phyloP scores from a whole-genome alignment of 2,888 invertebrate genomes.

The Pardosa pseudoannulata region DNA sequence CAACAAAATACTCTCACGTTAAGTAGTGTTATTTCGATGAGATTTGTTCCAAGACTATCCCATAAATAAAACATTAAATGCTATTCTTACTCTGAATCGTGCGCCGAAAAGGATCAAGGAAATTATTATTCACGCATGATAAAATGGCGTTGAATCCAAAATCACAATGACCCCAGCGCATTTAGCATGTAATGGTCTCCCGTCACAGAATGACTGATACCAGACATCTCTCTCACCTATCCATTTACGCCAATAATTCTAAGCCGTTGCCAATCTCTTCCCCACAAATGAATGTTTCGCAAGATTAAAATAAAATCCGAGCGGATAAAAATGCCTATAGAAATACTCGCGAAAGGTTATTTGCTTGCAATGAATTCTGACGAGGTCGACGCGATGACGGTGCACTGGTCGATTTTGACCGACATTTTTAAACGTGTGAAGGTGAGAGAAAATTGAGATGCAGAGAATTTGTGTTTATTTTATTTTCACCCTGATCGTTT shows the following conservation, averaged over 20 bases:
- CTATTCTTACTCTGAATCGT: too few relatives aligned
- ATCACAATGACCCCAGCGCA: too few relatives aligned
- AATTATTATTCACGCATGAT: too few relatives aligned
- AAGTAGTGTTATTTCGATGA: too few relatives aligned
- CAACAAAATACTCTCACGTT: too few relatives aligned
- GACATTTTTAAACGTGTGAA: conserved; percentile 26
- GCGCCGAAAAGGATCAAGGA: too few relatives aligned
- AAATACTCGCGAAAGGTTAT: conserved; percentile 6
- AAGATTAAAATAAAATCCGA: neutral
- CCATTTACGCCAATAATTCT: conserved; percentile 24
- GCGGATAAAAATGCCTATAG: neutral
- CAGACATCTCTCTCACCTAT: neutral
- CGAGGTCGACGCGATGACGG: conserved; percentile 8
- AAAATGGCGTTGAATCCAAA: too few relatives aligned
- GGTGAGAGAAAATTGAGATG: conserved; percentile 1
- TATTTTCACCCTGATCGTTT: conserved; percentile 5
- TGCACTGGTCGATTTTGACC: conserved; percentile 29
- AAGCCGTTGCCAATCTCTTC: conserved; percentile 1
- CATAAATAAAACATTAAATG: too few relatives aligned
- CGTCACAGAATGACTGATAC: too few relatives aligned
- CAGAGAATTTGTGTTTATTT: neutral
- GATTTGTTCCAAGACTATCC: too few relatives aligned
- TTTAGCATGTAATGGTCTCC: too few relatives aligned
- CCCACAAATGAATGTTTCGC: neutral
- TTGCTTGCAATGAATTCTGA: neutral